Conservation (phyloP, 2,888 invertebrate genomes). For the Sisyra nigra region DNA sequence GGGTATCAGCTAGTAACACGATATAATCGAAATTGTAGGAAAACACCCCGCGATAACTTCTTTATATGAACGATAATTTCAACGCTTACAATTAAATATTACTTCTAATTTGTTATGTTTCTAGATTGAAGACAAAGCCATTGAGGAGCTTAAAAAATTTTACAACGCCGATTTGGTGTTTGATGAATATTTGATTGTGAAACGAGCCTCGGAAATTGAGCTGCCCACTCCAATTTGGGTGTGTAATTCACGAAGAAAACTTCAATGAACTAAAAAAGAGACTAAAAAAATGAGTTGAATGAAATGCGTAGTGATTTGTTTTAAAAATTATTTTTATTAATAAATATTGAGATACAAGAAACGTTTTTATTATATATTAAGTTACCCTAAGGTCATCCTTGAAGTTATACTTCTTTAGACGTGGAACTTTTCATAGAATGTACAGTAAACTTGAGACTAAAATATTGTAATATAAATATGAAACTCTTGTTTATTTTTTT, state of each 20-base stretch:
- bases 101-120: constrained; percentile 16
- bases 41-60: too few species aligned
- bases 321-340: not conserved
- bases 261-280: not conserved
- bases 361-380: not conserved
- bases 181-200: constrained; percentile 59
- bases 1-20: too few species aligned
- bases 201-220: constrained; percentile 38
- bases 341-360: not conserved
- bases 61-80: not conserved
- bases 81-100: too few species aligned
- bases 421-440: too few species aligned
- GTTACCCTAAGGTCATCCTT: too few species aligned
- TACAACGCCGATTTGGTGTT: constrained; percentile 53
- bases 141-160: constrained; percentile 57
- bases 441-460: too few species aligned
- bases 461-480: too few species aligned
- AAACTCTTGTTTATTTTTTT: too few species aligned
- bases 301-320: not conserved
- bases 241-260: not conserved
- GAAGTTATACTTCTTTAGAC: too few species aligned
- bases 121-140: constrained; percentile 74
- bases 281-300: not conserved
- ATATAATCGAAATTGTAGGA: too few species aligned
- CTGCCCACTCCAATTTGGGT: constrained; percentile 46